Evolutionary conservation across 30 jellyfish, hydroid and myxozoan genomes (phyloP), one percentile per base, ranked within the genome.

Genomic region (Hydra vulgaris): DNA sequence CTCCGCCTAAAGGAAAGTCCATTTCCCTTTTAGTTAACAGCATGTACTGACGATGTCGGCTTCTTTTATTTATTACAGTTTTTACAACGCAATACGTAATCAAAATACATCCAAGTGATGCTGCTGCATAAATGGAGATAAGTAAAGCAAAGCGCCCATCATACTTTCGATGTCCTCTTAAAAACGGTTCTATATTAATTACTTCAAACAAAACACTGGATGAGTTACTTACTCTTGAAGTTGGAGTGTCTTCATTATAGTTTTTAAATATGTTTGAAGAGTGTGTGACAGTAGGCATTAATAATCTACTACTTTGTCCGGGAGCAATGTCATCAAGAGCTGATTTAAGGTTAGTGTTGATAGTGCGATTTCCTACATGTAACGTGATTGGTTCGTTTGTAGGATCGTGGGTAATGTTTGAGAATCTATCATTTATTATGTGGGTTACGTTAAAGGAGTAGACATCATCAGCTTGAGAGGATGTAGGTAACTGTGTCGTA

Each of bases 1-100:
- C 97, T 23, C 97, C 97, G 15, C 97, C 97, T 74, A 85, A 27
- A 61, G 92, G 97, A 70, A 77, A 90, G 27, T 83, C 97, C 97
- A 90, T 90, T 73, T 90, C 97, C 24, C 95, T 73, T 81, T 90
- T 90, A 0, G 97, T 90, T 70, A 90, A 80, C 74, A 90, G 80
- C 94, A 85, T 86, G 73, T 90, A 90, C 78, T 90, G 97, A 17
- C 76, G 40, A 21, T 90, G 97, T 21, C 97, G 68, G 54, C 81
- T 85, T 66, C 95, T 70, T 67, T 92, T 72, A 18, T 82, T 54
- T n/a, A 85, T 79, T 8, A 90, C 74, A 3, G 89, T 78, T 54
- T 80, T 79, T 0, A 94, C 95, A n/a, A 90, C 68, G 76, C 97
- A 90, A 74, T 82, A 85, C 0, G 92, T 81, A 1, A 86, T 94